Conservation (phyloP, 2,888 invertebrate species). For the Morpho helenor region DNA sequence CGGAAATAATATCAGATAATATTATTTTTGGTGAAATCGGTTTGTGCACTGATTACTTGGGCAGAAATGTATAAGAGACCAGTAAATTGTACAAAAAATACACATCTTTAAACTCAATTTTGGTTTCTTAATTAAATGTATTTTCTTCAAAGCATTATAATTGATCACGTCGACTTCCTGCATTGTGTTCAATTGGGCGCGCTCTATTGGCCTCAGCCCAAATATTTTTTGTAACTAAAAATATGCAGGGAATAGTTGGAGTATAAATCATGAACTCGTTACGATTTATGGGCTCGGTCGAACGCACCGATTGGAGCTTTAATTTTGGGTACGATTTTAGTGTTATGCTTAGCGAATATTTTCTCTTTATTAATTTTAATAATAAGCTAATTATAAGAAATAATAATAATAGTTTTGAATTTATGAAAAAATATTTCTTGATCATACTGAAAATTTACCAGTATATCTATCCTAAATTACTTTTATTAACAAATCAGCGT, state of each 20-base stretch:
- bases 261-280: conserved; percentile 77
- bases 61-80: background rate
- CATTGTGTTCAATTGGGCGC: conserved; percentile 32
- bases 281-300: conserved; percentile 67
- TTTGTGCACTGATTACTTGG: no score
- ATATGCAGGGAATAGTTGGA: conserved; percentile 37
- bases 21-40: no score
- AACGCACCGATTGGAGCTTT: conserved; percentile 63
- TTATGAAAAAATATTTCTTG: no score
- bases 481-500: no score
- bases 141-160: conserved; percentile 2
- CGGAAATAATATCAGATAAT: conserved; percentile 19
- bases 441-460: no score
- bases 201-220: conserved; percentile 29
- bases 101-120: background rate
- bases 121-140: background rate
- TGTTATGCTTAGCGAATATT: conserved; percentile 41
- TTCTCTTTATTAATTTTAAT: background rate
- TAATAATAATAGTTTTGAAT: no score
- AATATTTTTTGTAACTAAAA: conserved; percentile 53
- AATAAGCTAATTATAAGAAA: no score
- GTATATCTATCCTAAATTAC: no score
- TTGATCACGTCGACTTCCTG: conserved; percentile 14
- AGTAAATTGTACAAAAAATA: background rate
- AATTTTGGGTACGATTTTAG: conserved; percentile 51